These are phyloP conservation scores for Drosophila tanythrix DNA, from an alignment of 2,888 invertebrate genomes.

Conservation along the genomic window DNA sequence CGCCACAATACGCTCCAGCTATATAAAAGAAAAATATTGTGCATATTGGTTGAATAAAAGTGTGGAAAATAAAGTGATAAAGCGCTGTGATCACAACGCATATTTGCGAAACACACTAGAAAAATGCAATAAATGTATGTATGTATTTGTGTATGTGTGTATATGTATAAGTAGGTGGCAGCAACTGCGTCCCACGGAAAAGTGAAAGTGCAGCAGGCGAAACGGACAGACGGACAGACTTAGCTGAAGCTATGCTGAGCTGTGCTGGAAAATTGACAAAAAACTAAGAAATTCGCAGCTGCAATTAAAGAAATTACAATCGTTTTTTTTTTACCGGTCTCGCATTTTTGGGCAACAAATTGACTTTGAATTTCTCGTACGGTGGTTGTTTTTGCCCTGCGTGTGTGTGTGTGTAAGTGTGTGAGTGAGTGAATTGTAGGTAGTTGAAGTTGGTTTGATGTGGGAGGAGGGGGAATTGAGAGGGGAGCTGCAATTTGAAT, in stretches of 20 bases:
- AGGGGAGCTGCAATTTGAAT: constrained; percentile 44
- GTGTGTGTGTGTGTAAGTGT: constrained; percentile 15
- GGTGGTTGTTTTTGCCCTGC: constrained; percentile 68
- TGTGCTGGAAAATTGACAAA: constrained; percentile 21
- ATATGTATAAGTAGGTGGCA: constrained; percentile 57
- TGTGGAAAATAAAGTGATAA: background rate
- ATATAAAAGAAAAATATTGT: background rate
- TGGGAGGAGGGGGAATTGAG: background rate
- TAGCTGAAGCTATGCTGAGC: constrained; percentile 14
- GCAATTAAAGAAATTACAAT: constrained; percentile 9
- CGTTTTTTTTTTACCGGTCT: constrained; percentile 37
- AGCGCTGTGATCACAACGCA: constrained; percentile 2
- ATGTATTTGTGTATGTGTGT: constrained; percentile 20
- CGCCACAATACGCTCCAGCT: background rate
- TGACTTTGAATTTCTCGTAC: constrained; percentile 54
- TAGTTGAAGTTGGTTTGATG: background rate
- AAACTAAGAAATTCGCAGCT: constrained; percentile 10
- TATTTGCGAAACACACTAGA: constrained; percentile 9
- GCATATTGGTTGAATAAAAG: background rate
- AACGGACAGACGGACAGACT: constrained; percentile 22
- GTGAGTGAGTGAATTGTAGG: constrained; percentile 36
- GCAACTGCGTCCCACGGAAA: constrained; percentile 75
- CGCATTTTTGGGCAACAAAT: constrained; percentile 54
- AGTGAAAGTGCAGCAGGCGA: constrained; percentile 73
- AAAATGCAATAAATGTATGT: constrained; percentile 62